phyloP scores from a whole-genome alignment of 2,797 vertebrate genomes.

The Microtus californicus region DNA sequence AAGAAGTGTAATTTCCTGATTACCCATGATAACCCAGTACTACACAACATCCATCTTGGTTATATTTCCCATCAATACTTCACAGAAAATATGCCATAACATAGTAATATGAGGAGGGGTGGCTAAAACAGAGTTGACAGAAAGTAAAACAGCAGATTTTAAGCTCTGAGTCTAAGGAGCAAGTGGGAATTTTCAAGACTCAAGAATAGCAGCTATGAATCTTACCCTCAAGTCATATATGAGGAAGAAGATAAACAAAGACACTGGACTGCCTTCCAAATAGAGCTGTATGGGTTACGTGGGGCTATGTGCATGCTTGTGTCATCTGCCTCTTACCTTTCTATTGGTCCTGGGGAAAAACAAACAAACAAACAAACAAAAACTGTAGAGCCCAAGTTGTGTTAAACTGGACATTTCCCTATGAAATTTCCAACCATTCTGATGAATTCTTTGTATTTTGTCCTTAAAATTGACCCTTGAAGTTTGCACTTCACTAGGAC shows the following conservation, averaged over 20 bases:
- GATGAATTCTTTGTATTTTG: neutral
- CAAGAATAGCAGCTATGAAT: neutral
- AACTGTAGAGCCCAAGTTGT: too few species aligned
- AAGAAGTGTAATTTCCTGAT: neutral
- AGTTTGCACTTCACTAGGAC: neutral
- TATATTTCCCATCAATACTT: neutral
- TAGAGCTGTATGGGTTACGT: neutral
- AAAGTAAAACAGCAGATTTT: neutral
- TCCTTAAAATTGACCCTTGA: constrained; percentile 1
- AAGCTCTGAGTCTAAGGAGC: neutral
- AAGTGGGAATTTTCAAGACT: neutral
- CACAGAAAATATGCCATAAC: neutral
- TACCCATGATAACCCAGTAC: neutral
- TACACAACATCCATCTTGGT: neutral
- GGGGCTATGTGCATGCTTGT: neutral
- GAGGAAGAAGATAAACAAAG: neutral
- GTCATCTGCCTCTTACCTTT: neutral
- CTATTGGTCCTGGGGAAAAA: too few species aligned
- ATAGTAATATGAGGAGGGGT: neutral
- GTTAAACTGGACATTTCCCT: neutral
- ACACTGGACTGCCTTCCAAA: neutral
- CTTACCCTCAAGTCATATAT: neutral
- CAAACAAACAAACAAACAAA: too few species aligned
- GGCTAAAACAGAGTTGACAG: neutral
- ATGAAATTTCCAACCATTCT: neutral